Conservation (phyloP, 2,888 invertebrate species). For the Tipula unca region DNA sequence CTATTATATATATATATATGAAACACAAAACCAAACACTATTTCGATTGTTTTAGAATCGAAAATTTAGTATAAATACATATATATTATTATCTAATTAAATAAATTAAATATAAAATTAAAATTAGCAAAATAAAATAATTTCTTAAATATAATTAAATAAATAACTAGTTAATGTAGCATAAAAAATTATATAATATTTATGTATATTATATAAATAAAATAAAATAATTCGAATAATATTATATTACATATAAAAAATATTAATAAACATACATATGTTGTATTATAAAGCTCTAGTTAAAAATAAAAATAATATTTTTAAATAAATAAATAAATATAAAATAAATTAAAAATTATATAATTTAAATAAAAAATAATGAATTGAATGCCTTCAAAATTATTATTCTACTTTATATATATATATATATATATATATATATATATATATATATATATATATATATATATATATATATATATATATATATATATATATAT, state of each 20-base stretch:
- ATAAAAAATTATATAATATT: not conserved
- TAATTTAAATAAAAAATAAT: not conserved
- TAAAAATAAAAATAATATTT: not conserved
- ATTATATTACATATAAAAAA: not conserved
- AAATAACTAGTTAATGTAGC: not conserved
- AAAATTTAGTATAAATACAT: not conserved
- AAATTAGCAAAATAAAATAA: not conserved
- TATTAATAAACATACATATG: not conserved
- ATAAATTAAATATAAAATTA: not conserved
- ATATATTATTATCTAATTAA: not conserved
- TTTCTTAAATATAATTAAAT: not conserved
- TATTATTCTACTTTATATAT: not conserved
- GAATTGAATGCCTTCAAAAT: conserved; percentile 14
- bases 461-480: not conserved
- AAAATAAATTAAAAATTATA: not conserved
- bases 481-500: not conserved
- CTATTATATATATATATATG: not conserved
- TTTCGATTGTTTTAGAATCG: conserved; percentile 19
- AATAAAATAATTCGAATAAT: not conserved
- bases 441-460: not conserved
- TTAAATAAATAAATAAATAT: not conserved
- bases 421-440: not conserved
- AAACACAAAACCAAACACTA: not conserved
- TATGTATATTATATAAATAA: not conserved
- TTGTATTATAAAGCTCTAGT: not conserved